Conservation (phyloP, 1,140 invertebrate species). For the Heliconius hewitsoni region DNA sequence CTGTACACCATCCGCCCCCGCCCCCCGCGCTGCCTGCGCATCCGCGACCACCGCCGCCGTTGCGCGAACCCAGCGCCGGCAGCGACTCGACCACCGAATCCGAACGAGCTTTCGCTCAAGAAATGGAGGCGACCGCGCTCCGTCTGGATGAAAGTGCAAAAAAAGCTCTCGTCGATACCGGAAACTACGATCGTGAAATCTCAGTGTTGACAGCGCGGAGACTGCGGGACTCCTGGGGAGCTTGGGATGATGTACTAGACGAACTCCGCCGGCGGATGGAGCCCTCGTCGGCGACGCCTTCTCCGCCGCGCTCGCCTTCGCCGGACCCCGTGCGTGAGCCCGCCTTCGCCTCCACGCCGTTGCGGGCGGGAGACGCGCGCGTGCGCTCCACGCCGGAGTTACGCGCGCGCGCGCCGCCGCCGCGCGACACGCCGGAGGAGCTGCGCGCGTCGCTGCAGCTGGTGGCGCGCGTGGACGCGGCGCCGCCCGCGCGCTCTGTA, state of each 20-base stretch:
- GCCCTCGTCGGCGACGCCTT: constrained; percentile 58
- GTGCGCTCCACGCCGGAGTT: constrained; percentile 86
- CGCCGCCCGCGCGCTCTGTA: constrained; percentile 79
- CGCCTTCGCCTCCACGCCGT: constrained; percentile 68
- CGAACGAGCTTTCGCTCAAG: constrained; percentile 68
- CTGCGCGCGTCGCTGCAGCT: constrained; percentile 82
- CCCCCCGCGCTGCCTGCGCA: constrained; percentile 44
- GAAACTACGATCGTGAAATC: constrained; percentile 80
- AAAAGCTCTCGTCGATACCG: constrained; percentile 64
- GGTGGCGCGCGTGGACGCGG: constrained; percentile 67
- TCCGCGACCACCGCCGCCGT: constrained; percentile 46
- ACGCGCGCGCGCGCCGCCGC: constrained; percentile 72
- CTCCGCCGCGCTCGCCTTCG: constrained; percentile 66
- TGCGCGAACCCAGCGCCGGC: constrained; percentile 69
- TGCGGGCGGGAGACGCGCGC: constrained; percentile 69
- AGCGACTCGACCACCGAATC: constrained; percentile 79
- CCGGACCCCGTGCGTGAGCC: constrained; percentile 64
- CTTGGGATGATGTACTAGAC: constrained; percentile 77
- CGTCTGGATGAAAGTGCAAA: constrained; percentile 69
- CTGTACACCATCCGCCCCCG: constrained; percentile 53
- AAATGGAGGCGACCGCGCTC: constrained; percentile 76
- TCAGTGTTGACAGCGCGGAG: constrained; percentile 79
- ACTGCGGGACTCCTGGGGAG: constrained; percentile 70
- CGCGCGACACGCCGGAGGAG: constrained; percentile 75
- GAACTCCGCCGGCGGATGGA: constrained; percentile 70